Evolutionary conservation across 1,140 invertebrate species (phyloP), one percentile per base, ranked within the genome.

Genomic region (Neomicropteryx cornuta): DNA sequence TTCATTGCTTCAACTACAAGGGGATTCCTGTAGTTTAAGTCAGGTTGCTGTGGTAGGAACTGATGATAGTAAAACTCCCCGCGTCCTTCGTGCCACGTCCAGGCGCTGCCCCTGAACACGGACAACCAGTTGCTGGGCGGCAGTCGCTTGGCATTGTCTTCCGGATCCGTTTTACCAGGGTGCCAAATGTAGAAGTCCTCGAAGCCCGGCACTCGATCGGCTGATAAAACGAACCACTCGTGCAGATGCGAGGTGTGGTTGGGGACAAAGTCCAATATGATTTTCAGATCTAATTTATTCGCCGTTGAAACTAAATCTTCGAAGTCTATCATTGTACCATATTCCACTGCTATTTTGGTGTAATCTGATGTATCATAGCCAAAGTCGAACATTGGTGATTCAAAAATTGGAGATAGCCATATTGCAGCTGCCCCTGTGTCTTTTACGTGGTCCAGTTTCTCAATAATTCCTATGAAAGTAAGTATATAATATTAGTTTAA

Each of bases 201-300:
- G 33, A 75, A 82, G 2, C 57, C 55, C 3, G 58, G 45, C 5
- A 56, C 50, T 35, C 53, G 58, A 11, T 59, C 42, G 8, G 53
- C 51, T n/a, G 79, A 82, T 32, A 64, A 56, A 22, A 52, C 10
- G 44, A 84, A 85, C 81, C 81, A 83, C 31, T 62, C 47, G 48
- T 80, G 76, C 40, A 75, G 37, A 48, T 78, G 64, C 44, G 77
- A 78, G 1, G 78, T 75, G 52, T 83, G 78, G 55, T 85, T 84
- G 2, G 81, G 80, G 11, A 84, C 73, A 47, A 83, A 73, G 49
- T 86, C 81, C 51, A 85, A 50, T 16, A 86, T 64, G 3, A 85
- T 42, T 52, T 75, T 76, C 8, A 46, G n/a, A 60, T 59, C 62
- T 10, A 57, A 17, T 34, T 55, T 48, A 43, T 66, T 65, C 1